Conservation (phyloP, 2,113 vertebrate species). For the Boulengeromyrus knoepffleri region DNA sequence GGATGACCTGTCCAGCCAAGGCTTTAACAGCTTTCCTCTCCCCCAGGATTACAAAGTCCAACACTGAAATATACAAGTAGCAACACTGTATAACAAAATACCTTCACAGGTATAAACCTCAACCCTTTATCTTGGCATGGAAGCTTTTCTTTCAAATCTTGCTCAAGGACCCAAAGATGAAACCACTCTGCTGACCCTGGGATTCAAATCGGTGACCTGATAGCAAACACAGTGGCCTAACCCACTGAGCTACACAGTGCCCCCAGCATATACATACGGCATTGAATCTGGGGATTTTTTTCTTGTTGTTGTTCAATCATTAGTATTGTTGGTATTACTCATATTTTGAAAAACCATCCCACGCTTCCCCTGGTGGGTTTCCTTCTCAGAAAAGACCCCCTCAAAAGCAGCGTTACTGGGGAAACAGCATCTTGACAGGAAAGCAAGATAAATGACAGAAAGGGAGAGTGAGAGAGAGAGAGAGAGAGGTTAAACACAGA, state of each 20-base stretch:
- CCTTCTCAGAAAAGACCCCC: not conserved
- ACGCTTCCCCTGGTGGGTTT: slow-evolving; percentile 3
- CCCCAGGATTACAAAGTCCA: not conserved
- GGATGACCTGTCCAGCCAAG: not conserved
- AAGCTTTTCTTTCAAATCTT: not conserved
- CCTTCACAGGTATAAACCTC: not conserved
- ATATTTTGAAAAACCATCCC: not conserved
- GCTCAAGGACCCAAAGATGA: not conserved
- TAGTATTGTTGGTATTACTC: not conserved
- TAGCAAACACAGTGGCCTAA: not conserved
- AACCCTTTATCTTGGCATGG: not conserved
- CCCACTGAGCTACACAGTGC: not conserved
- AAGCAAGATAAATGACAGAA: not conserved
- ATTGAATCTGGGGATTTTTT: not conserved
- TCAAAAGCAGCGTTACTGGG: slow-evolving; percentile 16
- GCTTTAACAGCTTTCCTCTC: not conserved
- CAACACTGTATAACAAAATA: not conserved
- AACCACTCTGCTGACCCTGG: not conserved
- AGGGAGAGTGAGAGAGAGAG: slow-evolving; percentile 9
- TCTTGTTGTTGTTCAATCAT: not conserved
- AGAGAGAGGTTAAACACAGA: not conserved
- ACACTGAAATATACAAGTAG: not conserved
- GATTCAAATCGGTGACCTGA: not conserved
- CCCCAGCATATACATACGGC: not conserved
- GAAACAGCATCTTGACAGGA: not conserved